Percentiles rank a stretch among this genome's conserved stretches.
Conservation (phyloP, 23 tunicate genomes). For the Styela clava region DNA sequence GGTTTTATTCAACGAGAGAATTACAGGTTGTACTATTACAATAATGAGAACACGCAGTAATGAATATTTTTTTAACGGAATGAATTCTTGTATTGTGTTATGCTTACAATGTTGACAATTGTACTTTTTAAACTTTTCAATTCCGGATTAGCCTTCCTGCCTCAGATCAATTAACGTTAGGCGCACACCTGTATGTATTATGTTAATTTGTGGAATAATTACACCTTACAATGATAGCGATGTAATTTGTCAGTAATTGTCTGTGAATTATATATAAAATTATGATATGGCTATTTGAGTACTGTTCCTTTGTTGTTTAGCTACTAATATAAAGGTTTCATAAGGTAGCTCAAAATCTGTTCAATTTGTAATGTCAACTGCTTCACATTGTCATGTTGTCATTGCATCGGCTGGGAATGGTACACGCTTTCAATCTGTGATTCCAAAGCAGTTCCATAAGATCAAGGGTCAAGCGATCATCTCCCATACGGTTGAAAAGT, state of each 20-base stretch:
- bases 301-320: constrained; percentile 2
- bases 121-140: neutral
- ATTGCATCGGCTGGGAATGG: constrained; percentile 27
- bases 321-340: neutral
- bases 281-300: neutral
- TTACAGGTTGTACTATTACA: too few species aligned
- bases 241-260: neutral
- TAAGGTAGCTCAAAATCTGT: too few species aligned
- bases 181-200: neutral
- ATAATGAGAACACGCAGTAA: too few species aligned
- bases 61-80: too few species aligned
- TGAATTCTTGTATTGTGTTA: too few species aligned
- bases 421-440: neutral
- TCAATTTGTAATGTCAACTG: too few species aligned
- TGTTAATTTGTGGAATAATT: neutral
- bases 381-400: constrained; percentile 9
- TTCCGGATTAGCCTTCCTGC: neutral
- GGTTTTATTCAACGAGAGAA: too few species aligned
- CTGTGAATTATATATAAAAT: neutral
- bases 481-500: constrained; percentile 19
- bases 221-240: neutral
- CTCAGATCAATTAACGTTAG: too few species aligned
- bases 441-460: constrained; percentile 24
- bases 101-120: too few species aligned
- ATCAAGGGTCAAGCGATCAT: constrained; percentile 1